Evolutionary conservation across 2,888 invertebrate genomes (phyloP), one percentile per base, ranked within the genome.

Genomic region (Siphlonurus alternatus): DNA sequence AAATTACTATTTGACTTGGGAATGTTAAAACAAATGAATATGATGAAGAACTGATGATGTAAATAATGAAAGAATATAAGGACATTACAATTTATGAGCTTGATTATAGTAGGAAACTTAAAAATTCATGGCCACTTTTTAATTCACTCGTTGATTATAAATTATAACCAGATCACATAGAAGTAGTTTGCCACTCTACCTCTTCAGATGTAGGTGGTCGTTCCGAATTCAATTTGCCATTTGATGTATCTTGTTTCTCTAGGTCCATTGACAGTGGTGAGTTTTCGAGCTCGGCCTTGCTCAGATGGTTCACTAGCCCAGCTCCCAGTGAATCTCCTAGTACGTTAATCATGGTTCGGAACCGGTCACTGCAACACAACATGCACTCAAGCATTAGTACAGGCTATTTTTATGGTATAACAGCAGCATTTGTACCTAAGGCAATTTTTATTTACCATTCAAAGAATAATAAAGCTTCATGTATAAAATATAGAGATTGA

Each of bases 251-350:
- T 22, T 56, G 56, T 22, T 56, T 56, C 20, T 56, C 56, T 5
- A 56, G 56, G 56, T 56, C 56, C 19, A n/a, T 22, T 56, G 56
- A 7, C n/a, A 56, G 22, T 5, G 56, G 56, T 22, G 56, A 56
- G n/a, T 56, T 61, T 62, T 76, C 78, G 66, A 88, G 76, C 72
- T 93, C 93, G 15, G 83, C 83, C 72, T 84, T 83, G 65, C 92
- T 92, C 67, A 94, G 79, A 69, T 89, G 84, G 71, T 90, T 85
- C 25, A 98, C 94, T 63, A 98, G 85, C 65, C 90, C 91, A 59
- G 96, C 94, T 56, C 97, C 97, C 66, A 96, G 77, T 15, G 93
- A 90, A 75, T 98, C 97, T 71, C 97, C 96, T 76, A 95, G 86
- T 38, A 98, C 97, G 76, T 98, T 98, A 71, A 96, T 83, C 72